phyloP scores from a whole-genome alignment of 1,140 invertebrate species.

The Formica exsecta region DNA sequence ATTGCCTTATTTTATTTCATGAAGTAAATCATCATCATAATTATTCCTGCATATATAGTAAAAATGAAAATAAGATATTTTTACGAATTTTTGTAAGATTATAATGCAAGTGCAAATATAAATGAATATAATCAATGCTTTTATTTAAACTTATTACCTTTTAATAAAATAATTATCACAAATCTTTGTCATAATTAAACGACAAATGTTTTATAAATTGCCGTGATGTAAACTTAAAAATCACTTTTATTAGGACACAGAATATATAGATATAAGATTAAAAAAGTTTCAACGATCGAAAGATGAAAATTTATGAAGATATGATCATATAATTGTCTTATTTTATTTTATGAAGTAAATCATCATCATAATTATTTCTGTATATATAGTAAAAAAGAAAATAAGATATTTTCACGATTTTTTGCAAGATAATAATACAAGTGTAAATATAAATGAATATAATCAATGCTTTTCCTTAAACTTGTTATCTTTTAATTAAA shows the following conservation, averaged over 20 bases:
- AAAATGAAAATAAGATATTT: background rate
- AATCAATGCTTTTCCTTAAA: background rate
- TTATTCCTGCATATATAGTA: background rate
- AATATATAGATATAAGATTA: no score
- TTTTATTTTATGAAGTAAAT: background rate
- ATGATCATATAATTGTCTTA: background rate
- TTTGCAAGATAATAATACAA: background rate
- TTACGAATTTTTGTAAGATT: no score
- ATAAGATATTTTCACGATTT: background rate
- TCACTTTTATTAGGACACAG: no score
- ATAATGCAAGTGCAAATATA: no score
- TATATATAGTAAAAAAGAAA: background rate
- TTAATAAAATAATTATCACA: no score
- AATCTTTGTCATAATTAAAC: background rate
- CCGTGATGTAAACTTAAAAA: background rate
- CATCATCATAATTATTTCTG: background rate
- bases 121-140: no score
- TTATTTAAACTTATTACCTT: no score
- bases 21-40: background rate
- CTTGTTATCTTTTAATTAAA: slow-evolving; percentile 1
- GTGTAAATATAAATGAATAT: background rate
- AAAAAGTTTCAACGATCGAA: no score
- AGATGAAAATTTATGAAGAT: no score
- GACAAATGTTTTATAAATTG: slow-evolving; percentile 15
- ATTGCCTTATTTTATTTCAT: background rate